Percentiles rank a stretch among this genome's conserved stretches.
Evolutionary conservation across 2,113 vertebrate species (phyloP).

Genomic region (Cephalopholis sonnerati): DNA sequence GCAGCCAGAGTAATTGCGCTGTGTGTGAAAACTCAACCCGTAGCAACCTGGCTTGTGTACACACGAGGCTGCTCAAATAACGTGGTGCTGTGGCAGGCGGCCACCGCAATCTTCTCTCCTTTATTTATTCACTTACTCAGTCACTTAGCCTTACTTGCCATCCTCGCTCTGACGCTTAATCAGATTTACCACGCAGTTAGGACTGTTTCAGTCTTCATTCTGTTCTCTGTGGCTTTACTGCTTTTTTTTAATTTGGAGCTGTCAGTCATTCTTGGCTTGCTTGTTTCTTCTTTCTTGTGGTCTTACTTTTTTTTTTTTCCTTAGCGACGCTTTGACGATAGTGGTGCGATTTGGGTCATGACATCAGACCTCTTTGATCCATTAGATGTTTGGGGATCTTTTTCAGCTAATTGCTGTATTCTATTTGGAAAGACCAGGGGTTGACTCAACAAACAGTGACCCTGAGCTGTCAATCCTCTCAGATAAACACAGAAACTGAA

Average conservation of each 20-base stretch:
- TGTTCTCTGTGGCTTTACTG: constrained; percentile 53
- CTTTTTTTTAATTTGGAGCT: constrained; percentile 57
- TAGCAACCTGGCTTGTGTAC: constrained; percentile 73
- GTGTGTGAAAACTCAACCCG: constrained; percentile 67
- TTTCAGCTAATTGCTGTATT: constrained; percentile 23
- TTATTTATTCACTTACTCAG: constrained; percentile 81
- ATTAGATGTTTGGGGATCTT: constrained; percentile 17
- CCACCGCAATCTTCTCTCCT: constrained; percentile 65
- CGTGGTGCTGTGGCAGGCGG: constrained; percentile 65
- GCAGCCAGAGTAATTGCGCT: constrained; percentile 63
- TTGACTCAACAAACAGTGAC: constrained; percentile 29
- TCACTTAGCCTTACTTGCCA: constrained; percentile 72
- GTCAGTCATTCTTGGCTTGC: constrained; percentile 34
- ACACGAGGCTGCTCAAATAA: constrained; percentile 68
- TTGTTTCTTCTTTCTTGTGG: constrained; percentile 14
- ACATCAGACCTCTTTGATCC: constrained; percentile 20
- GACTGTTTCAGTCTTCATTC: constrained; percentile 56
- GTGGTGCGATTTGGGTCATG: constrained; percentile 16
- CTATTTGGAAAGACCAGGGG: constrained; percentile 25
- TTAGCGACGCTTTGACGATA: constrained; percentile 16
- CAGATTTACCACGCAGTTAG: constrained; percentile 71
- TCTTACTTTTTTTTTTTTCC: not conserved
- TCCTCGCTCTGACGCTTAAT: constrained; percentile 68
- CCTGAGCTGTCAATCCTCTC: constrained; percentile 12
- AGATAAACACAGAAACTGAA: constrained; percentile 19